A percentile compares a stretch with the other conserved stretches of the same genome.
These are phyloP conservation scores for Platichthys stellatus DNA, from an alignment of 2,113 vertebrate species.

Conservation along the genomic window DNA sequence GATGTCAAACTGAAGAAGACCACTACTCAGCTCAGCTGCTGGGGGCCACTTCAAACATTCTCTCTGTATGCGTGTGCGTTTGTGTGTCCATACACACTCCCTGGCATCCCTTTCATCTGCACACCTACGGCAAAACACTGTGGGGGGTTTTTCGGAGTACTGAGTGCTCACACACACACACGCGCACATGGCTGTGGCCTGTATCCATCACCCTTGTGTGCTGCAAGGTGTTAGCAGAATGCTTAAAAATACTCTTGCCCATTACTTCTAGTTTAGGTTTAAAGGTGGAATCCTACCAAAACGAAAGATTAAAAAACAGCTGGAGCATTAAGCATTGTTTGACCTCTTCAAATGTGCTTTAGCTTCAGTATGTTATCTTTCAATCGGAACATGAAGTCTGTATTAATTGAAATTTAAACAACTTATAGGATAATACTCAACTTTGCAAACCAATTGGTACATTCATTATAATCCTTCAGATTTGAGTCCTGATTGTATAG, in stretches of 20 bases:
- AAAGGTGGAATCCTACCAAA: background rate
- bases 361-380: background rate
- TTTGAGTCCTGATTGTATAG: too few species aligned
- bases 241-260: constrained; percentile 6
- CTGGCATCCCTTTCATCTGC: constrained; percentile 73
- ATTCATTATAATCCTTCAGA: too few species aligned
- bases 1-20: constrained; percentile 73
- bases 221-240: constrained; percentile 27
- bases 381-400: background rate
- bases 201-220: constrained; percentile 26
- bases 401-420: background rate
- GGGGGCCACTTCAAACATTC: constrained; percentile 71
- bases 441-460: too few species aligned
- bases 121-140: constrained; percentile 68
- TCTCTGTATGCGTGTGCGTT: constrained; percentile 5
- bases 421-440: too few species aligned
- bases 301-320: background rate
- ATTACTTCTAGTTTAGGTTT: constrained; percentile 5
- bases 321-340: background rate
- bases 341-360: background rate
- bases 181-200: constrained; percentile 42
- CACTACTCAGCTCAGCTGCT: constrained; percentile 65
- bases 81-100: constrained; percentile 37
- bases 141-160: constrained; percentile 49
- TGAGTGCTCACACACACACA: constrained; percentile 33